Base-by-base conservation (phyloP, 2,888 invertebrate species). In the Coenonympha glycerion region DNA sequence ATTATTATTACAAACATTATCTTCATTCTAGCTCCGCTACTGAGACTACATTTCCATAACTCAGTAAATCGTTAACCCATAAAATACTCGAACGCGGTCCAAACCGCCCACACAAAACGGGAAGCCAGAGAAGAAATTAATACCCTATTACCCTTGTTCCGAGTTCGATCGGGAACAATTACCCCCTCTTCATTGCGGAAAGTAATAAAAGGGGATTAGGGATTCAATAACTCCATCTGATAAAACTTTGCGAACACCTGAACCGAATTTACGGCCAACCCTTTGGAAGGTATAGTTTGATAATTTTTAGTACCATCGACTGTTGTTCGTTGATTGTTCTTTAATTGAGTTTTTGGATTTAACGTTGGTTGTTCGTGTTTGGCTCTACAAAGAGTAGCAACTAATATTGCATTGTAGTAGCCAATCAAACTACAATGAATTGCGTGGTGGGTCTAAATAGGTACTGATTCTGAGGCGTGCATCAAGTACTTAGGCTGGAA, bases 131-230 rank as follows among this genome's bases (percentile, higher is more conserved):
- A 59, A 61, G 57, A 57, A 56, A 65, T 66, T 67, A 65, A 64
- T 63, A 56, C 59, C 55, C 63, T 56, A 63, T 62, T 62, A 62
- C 59, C 57, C 59, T 61, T 60, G 57, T 55, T 37, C 22, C 60
- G 60, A 55, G 40, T 40, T 55, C 62, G 56, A 64, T 63, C 64
- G 62, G 56, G 64, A 64, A 68, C 65, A 69, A 71, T 72, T 69
- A 68, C 68, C 71, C 71, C 67, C 61, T 63, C 63, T 71, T 71
- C 68, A 66, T 67, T 65, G 63, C 65, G 66, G 66, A 65, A 71
- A 72, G 73, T 73, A 78, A 79, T 79, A 79, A 79, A 78, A 70
- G 66, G 62, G 76, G 71, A 73, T 79, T 78, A 77, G 61, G 69
- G 73, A 73, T 79, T 76, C 77, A 74, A 79, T 77, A 79, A 75